Percentiles rank a stretch among this genome's conserved stretches.
phyloP scores from a whole-genome alignment of 2,888 invertebrate species.

The Eupithecia pulchellata region DNA sequence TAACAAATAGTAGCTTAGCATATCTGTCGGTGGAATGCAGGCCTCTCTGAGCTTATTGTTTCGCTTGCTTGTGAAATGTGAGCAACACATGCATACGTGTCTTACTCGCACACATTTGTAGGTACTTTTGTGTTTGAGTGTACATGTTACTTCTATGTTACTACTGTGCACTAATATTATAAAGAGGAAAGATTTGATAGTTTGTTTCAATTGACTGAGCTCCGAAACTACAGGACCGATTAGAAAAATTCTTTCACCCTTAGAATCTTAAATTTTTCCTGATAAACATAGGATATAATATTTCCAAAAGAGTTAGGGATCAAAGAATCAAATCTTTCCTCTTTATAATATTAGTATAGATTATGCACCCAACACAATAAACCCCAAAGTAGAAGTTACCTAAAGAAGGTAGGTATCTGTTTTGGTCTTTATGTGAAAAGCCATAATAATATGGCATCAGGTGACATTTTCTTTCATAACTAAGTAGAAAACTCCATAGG shows the following conservation, averaged over 20 bases:
- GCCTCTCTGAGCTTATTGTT: slow-evolving; percentile 71
- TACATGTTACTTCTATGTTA: too few relatives aligned
- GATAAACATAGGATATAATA: too few relatives aligned
- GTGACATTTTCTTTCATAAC: background rate
- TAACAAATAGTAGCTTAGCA: background rate
- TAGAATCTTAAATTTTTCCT: too few relatives aligned
- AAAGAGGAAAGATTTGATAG: background rate
- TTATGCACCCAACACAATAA: too few relatives aligned
- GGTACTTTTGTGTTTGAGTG: background rate
- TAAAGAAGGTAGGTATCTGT: background rate
- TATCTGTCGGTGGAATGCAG: slow-evolving; percentile 47
- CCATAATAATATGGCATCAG: background rate
- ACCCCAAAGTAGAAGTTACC: too few relatives aligned
- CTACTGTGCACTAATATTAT: too few relatives aligned
- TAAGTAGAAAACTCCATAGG: slow-evolving; percentile 17
- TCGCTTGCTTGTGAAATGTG: slow-evolving; percentile 71
- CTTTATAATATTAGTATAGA: too few relatives aligned
- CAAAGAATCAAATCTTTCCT: too few relatives aligned
- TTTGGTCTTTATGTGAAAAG: background rate
- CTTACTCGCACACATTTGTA: slow-evolving; percentile 60
- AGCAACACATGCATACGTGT: slow-evolving; percentile 65
- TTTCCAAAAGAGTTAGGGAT: too few relatives aligned
- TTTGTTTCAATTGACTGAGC: too few relatives aligned
- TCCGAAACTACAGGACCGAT: too few relatives aligned
- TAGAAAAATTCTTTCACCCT: too few relatives aligned